Base-by-base conservation (phyloP, 2,888 invertebrate species). In the Cosmia pyralina region DNA sequence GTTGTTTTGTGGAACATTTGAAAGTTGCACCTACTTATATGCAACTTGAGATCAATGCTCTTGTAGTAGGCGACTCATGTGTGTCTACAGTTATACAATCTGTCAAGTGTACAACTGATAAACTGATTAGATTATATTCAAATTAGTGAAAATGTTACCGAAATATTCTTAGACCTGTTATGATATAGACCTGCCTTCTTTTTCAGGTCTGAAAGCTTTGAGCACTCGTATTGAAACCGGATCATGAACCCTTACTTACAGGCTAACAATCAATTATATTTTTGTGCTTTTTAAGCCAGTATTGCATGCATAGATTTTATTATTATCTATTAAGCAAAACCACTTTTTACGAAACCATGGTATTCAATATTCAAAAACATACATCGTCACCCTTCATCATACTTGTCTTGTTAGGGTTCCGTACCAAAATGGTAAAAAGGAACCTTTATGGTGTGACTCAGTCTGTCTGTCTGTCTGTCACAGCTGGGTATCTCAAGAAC, bases 1-100 rank as follows among this genome's bases (percentile, higher is more conserved):
- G 58, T 81, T 81, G 59, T 79, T 77, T 72, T 81, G 63, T 52
- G 28, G 53, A 67, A 38, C 41, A 79, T 72, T 67, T 34, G 46
- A 70, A 71, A 76, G 68, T 59, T 44, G 34, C 50, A 53, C 52
- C 11, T 58, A 63, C 52, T 52, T 78, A 22, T 22, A 57, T 22
- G 58, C 52, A 41, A 19, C 22, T 52, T 58, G 22, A 64, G 52
- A 60, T 59, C 41, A 77, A 48, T 48, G 46, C 52, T 59, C 28
- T 11, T 41, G 19, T 17, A 50, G 55, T 50, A 50, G 46, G 44
- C 19, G 22, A 22, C 10, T 34, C 1, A 34, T 38, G 34, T 38
- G 34, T 38, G 38, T 38, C 38, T 38, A 38, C 38, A 38, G 38
- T 38, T 38, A 38, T 38, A 38, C 4, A 38, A 38, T 38, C 38